These are phyloP conservation scores for Hydrozoanthus gracilis DNA, from an alignment of 92 coral and sea anemone genomes.

Conservation along the genomic window DNA sequence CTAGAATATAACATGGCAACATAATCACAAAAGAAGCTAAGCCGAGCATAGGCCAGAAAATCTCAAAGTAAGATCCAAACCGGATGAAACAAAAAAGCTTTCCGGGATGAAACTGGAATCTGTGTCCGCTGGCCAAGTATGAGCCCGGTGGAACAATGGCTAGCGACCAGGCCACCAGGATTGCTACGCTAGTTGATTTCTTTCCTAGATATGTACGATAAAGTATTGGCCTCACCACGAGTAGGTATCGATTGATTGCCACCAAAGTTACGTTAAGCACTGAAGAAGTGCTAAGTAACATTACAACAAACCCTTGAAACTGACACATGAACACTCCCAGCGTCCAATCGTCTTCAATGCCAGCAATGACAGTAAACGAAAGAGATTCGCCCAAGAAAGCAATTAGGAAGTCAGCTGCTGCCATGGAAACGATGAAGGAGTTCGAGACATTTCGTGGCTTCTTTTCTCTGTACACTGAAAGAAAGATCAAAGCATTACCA, in stretches of 20 bases:
- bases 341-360: slow-evolving; percentile 58
- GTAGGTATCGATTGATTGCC: slow-evolving; percentile 76
- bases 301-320: slow-evolving; percentile 65
- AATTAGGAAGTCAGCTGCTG: slow-evolving; percentile 68
- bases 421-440: slow-evolving; percentile 66
- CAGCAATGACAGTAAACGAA: slow-evolving; percentile 49
- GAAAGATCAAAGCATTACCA: slow-evolving; percentile 61
- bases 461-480: slow-evolving; percentile 57
- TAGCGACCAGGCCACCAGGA: slow-evolving; percentile 63
- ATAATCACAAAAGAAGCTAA: not conserved
- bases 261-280: slow-evolving; percentile 69
- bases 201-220: slow-evolving; percentile 66
- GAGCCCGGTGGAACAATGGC: not conserved
- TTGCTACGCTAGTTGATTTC: slow-evolving; percentile 37
- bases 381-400: slow-evolving; percentile 71
- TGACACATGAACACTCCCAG: slow-evolving; percentile 62
- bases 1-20: slow-evolving; percentile 14
- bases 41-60: slow-evolving; percentile 30
- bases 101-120: slow-evolving; percentile 70
- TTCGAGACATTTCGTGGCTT: slow-evolving; percentile 62
- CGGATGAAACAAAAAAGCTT: slow-evolving; percentile 71
- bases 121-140: slow-evolving; percentile 49
- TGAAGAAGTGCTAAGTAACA: slow-evolving; percentile 66
- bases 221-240: slow-evolving; percentile 68
- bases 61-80: slow-evolving; percentile 33